Evolutionary conservation across 1,140 invertebrate genomes (phyloP).

Genomic region (Temnothorax longispinosus): DNA sequence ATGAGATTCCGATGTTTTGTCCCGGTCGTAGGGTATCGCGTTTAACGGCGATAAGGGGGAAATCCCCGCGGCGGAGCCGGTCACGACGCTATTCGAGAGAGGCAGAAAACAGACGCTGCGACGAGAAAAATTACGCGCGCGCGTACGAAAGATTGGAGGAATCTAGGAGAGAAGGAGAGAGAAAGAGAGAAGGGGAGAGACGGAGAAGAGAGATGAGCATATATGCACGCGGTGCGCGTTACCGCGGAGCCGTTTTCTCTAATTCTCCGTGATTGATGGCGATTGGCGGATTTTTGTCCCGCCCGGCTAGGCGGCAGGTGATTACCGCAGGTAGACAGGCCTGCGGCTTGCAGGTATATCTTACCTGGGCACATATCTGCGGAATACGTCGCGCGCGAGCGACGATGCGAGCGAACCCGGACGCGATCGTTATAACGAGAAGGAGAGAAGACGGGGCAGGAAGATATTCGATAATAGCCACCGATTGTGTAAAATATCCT

Average conservation of each 20-base stretch:
- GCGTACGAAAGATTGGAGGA: background rate
- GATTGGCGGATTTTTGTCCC: slow-evolving; percentile 77
- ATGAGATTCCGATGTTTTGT: slow-evolving; percentile 70
- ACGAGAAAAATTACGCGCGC: slow-evolving; percentile 27
- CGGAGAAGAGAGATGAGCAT: background rate
- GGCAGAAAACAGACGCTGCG: slow-evolving; percentile 42
- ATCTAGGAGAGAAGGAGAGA: background rate
- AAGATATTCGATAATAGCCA: slow-evolving; percentile 73
- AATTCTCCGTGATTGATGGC: slow-evolving; percentile 80
- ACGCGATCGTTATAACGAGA: slow-evolving; percentile 45
- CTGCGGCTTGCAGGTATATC: slow-evolving; percentile 41
- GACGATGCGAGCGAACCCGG: slow-evolving; percentile 18
- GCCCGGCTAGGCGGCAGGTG: slow-evolving; percentile 73
- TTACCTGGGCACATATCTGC: slow-evolving; percentile 37
- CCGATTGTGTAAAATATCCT: slow-evolving; percentile 71
- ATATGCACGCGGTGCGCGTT: slow-evolving; percentile 24
- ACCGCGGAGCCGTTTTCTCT: slow-evolving; percentile 73
- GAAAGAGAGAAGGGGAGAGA: background rate
- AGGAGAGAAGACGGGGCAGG: slow-evolving; percentile 35
- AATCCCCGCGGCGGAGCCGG: slow-evolving; percentile 61
- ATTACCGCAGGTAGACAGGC: slow-evolving; percentile 71
- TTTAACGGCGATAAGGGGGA: slow-evolving; percentile 73
- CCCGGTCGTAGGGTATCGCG: slow-evolving; percentile 68
- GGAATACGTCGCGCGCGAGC: slow-evolving; percentile 23
- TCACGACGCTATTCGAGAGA: slow-evolving; percentile 63